phyloP scores from a whole-genome alignment of 2,797 vertebrate species.

The Coluber constrictor region DNA sequence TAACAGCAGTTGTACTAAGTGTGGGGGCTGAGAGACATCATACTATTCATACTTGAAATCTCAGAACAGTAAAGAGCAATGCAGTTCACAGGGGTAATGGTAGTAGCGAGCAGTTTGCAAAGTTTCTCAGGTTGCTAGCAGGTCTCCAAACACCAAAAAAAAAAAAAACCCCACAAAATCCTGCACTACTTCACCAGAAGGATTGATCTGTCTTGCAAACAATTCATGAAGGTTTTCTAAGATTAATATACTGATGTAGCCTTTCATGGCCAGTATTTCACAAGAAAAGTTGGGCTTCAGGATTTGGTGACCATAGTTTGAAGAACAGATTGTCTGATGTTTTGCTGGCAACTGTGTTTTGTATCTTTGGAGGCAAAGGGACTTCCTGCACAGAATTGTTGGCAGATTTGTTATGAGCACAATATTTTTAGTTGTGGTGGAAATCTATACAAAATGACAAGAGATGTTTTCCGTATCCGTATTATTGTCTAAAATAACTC shows the following conservation, averaged over 20 bases:
- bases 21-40: neutral
- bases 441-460: neutral
- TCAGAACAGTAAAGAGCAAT: neutral
- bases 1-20: neutral
- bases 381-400: neutral
- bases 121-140: neutral
- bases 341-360: neutral
- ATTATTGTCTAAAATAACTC: neutral
- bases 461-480: neutral
- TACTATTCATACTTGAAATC: neutral
- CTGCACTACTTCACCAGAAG: neutral
- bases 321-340: neutral
- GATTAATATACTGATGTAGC: neutral
- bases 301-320: neutral
- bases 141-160: neutral
- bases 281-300: neutral
- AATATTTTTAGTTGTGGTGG: neutral
- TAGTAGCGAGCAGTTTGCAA: neutral
- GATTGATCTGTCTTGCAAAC: neutral
- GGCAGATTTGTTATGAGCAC: neutral
- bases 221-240: neutral
- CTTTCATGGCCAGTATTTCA: neutral
- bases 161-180: too few species aligned
- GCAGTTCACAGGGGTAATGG: neutral
- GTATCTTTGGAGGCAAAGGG: neutral